These are phyloP conservation scores for Nothocercus nigrocapillus DNA, from an alignment of 2,113 vertebrate species.

Conservation along the genomic window DNA sequence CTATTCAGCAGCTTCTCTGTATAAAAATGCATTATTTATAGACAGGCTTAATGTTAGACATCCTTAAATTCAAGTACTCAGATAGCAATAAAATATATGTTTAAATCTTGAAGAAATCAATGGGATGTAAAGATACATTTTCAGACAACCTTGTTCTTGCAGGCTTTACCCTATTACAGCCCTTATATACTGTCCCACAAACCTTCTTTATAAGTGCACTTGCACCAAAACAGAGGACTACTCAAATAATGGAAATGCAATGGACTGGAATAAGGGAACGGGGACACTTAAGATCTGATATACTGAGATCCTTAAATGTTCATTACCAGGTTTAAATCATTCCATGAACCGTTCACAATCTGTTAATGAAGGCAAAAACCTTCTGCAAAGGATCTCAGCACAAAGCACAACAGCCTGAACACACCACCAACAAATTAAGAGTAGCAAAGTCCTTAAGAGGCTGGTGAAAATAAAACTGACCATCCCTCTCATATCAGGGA, in stretches of 20 bases:
- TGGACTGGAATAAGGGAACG: not conserved
- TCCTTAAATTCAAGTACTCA: not conserved
- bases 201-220: not conserved
- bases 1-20: not conserved
- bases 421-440: not conserved
- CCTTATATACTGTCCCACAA: not conserved
- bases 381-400: not conserved
- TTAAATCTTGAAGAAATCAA: not conserved
- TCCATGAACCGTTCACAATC: not conserved
- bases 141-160: not conserved
- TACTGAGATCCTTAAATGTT: not conserved
- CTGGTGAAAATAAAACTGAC: not conserved
- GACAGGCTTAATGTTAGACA: not conserved
- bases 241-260: not conserved
- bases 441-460: not conserved
- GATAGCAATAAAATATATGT: not conserved
- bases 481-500: not conserved
- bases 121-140: not conserved
- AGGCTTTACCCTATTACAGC: not conserved
- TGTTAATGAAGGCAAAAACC: not conserved
- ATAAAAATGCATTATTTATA: not conserved
- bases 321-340: not conserved
- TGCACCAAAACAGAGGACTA: not conserved
- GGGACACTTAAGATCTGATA: not conserved
- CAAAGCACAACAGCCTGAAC: not conserved